A percentile compares a stretch with the other conserved stretches of the same genome.
phyloP scores from a whole-genome alignment of 2,888 invertebrate species.

The Ornithoptera priamus region DNA sequence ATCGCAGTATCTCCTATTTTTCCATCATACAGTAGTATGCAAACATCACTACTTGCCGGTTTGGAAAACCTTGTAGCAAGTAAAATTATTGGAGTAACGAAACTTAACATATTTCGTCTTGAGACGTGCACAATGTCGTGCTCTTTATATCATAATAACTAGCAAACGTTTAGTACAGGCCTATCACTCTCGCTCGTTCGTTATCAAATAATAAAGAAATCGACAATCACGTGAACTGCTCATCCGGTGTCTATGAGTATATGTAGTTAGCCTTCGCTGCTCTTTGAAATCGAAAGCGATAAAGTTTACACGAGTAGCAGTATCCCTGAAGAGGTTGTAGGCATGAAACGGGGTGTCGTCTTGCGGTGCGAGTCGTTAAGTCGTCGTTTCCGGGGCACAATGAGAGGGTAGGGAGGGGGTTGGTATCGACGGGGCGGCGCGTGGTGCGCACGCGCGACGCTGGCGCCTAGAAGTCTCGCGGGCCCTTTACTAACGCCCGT shows the following conservation, averaged over 20 bases:
- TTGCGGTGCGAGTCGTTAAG: conserved; percentile 72
- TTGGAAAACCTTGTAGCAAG: too few relatives aligned
- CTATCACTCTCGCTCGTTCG: too few relatives aligned
- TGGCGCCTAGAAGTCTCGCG: conserved; percentile 75
- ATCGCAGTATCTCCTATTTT: too few relatives aligned
- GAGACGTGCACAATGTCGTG: too few relatives aligned
- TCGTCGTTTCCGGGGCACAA: conserved; percentile 74
- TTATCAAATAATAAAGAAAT: too few relatives aligned
- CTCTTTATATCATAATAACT: too few relatives aligned
- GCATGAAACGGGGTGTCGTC: conserved; percentile 54
- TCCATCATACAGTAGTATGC: too few relatives aligned
- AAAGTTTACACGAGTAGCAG: conserved; percentile 24
- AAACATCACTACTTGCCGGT: too few relatives aligned
- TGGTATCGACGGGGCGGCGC: conserved; percentile 68
- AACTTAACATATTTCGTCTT: too few relatives aligned
- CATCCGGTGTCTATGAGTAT: neutral
- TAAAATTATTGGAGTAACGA: too few relatives aligned
- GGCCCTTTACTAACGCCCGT: conserved; percentile 64
- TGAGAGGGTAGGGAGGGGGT: conserved; percentile 56
- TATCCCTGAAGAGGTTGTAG: conserved; percentile 19
- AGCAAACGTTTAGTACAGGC: too few relatives aligned
- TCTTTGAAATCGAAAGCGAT: conserved; percentile 28
- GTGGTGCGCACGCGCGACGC: conserved; percentile 69
- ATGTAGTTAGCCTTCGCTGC: neutral
- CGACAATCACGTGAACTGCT: too few relatives aligned